phyloP scores from a whole-genome alignment of 2,888 invertebrate genomes.

The Clivina fossor region DNA sequence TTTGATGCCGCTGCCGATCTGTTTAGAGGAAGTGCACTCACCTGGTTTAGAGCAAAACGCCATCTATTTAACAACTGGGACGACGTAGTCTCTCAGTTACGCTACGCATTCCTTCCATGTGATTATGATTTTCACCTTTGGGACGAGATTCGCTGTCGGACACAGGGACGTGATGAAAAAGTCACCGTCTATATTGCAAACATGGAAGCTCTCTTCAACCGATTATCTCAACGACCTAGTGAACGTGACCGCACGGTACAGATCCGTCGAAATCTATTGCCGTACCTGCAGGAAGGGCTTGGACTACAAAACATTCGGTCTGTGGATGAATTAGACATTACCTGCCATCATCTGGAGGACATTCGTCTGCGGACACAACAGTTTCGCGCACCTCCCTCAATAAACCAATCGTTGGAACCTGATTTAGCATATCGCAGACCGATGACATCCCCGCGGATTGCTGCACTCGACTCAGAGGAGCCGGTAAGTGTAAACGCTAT shows the following conservation, averaged over 20 bases:
- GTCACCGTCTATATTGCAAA: constrained; percentile 36
- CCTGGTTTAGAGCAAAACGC: constrained; percentile 39
- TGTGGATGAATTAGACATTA: constrained; percentile 12
- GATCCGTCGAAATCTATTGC: constrained; percentile 34
- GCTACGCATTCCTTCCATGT: constrained; percentile 33
- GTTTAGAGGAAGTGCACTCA: constrained; percentile 37
- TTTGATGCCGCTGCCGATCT: constrained; percentile 38
- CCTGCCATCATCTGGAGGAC: constrained; percentile 34
- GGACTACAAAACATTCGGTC: constrained; percentile 9
- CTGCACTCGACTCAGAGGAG: too few relatives aligned
- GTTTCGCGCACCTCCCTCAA: neutral
- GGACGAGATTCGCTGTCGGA: constrained; percentile 32
- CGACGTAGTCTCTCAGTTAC: constrained; percentile 22
- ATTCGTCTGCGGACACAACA: constrained; percentile 3
- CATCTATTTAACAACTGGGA: constrained; percentile 27
- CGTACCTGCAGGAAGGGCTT: too few relatives aligned
- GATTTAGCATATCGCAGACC: too few relatives aligned
- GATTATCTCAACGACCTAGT: constrained; percentile 16
- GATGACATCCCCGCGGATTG: too few relatives aligned
- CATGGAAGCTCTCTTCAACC: constrained; percentile 35
- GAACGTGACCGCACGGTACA: constrained; percentile 28
- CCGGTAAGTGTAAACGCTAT: too few relatives aligned
- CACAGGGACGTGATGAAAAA: constrained; percentile 36
- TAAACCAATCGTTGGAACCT: neutral
- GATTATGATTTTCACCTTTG: constrained; percentile 38